Evolutionary conservation across 2,888 invertebrate species (phyloP).

Genomic region (Coelinius sp.): DNA sequence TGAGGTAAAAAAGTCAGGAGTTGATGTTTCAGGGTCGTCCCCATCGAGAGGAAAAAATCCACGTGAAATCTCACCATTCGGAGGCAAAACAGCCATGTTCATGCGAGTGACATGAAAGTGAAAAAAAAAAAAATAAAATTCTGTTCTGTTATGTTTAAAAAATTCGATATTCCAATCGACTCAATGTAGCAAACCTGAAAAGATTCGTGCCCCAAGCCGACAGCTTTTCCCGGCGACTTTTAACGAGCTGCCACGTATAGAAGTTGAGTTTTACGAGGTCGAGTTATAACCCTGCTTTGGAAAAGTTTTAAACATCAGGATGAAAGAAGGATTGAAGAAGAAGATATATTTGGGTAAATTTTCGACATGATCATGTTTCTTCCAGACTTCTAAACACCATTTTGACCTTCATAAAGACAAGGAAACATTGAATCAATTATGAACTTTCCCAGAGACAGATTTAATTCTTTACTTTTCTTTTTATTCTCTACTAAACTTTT

Average conservation of each 20-base stretch:
- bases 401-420: not conserved
- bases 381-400: not conserved
- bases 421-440: not conserved
- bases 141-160: not conserved
- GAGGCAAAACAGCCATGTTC: not conserved
- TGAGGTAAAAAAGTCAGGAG: not conserved
- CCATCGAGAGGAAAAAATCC: not conserved
- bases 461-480: too few relatives aligned
- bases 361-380: slow-evolving; percentile 1
- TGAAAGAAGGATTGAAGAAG: not conserved
- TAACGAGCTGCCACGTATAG: slow-evolving; percentile 21
- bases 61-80: not conserved
- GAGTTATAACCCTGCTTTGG: not conserved
- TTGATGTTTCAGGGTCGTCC: too few relatives aligned
- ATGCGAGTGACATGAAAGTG: not conserved
- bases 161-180: slow-evolving; percentile 15
- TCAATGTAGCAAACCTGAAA: slow-evolving; percentile 15
- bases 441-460: not conserved
- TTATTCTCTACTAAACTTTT: too few relatives aligned
- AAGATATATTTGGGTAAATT: not conserved
- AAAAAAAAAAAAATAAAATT: not conserved
- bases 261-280: slow-evolving; percentile 24
- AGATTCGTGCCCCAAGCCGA: slow-evolving; percentile 13
- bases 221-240: slow-evolving; percentile 33
- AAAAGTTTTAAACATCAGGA: slow-evolving; percentile 4